A percentile compares a stretch with the other conserved stretches of the same genome.
These are phyloP conservation scores for Hydrochoerus hydrochaeris DNA, from an alignment of 2,113 vertebrate species.

Conservation along the genomic window DNA sequence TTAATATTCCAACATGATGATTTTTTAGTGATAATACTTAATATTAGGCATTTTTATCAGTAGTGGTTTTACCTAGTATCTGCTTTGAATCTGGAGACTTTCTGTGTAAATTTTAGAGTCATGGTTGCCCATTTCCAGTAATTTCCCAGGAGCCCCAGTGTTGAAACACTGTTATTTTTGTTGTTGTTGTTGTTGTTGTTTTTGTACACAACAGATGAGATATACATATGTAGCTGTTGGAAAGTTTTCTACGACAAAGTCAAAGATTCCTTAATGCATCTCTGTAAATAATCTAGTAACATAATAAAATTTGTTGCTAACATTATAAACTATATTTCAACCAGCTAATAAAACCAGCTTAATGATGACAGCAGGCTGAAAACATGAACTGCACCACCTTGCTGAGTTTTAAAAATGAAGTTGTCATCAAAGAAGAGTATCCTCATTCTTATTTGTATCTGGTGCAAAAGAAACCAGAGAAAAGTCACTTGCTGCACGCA, in stretches of 20 bases:
- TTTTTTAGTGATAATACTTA: neutral
- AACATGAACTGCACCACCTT: neutral
- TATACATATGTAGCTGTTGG: neutral
- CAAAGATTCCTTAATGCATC: conserved; percentile 23
- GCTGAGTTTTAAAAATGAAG: conserved; percentile 1
- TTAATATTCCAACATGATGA: neutral
- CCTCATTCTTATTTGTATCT: neutral
- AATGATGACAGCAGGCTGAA: neutral
- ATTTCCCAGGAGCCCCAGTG: neutral
- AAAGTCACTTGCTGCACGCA: neutral
- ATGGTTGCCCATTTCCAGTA: neutral
- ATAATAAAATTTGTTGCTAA: conserved; percentile 16
- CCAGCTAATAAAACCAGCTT: neutral
- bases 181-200: no score
- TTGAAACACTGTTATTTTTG: neutral
- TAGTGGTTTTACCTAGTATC: neutral
- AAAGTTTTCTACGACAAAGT: conserved; percentile 7
- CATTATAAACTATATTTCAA: conserved; percentile 34
- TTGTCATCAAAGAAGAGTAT: neutral
- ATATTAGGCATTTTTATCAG: neutral
- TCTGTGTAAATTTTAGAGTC: neutral
- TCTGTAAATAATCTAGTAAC: neutral
- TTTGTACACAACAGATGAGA: neutral
- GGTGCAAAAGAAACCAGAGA: neutral
- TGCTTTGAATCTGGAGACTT: neutral